These are phyloP conservation scores for Apamea sordens DNA, from an alignment of 2,888 invertebrate genomes.

Conservation along the genomic window DNA sequence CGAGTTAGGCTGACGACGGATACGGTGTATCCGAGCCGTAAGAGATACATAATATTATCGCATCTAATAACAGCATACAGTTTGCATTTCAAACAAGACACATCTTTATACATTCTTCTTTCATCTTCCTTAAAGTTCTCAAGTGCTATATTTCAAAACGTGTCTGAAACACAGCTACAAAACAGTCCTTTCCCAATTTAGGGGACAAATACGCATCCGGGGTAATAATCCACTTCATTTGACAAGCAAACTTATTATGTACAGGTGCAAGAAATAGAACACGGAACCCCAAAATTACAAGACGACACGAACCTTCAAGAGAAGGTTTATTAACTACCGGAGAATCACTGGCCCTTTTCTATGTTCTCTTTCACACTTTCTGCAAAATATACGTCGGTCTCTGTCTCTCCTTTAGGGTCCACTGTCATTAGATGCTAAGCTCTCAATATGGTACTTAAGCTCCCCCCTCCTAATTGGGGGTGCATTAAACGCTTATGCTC, in stretches of 20 bases:
- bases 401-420: constrained; percentile 48
- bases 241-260: constrained; percentile 58
- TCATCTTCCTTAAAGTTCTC: too few relatives aligned
- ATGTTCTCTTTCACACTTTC: constrained; percentile 35
- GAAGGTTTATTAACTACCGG: constrained; percentile 58
- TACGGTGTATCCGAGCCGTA: too few relatives aligned
- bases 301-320: constrained; percentile 54
- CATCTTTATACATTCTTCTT: neutral
- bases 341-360: constrained; percentile 54
- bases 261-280: constrained; percentile 63
- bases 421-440: constrained; percentile 69
- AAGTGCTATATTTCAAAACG: constrained; percentile 11
- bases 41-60: too few relatives aligned
- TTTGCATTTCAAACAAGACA: neutral
- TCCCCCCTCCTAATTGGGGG: constrained; percentile 78
- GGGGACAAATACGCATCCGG: constrained; percentile 50
- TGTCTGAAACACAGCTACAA: constrained; percentile 10
- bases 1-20: too few relatives aligned
- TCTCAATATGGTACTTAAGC: constrained; percentile 74
- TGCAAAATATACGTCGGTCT: constrained; percentile 11
- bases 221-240: constrained; percentile 61
- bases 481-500: constrained; percentile 82
- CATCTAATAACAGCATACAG: neutral
- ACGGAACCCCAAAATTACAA: constrained; percentile 58
- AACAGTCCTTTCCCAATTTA: constrained; percentile 39